A percentile compares a stretch with the other conserved stretches of the same genome.
These are phyloP conservation scores for Fregetta grallaria DNA, from an alignment of 2,113 vertebrate genomes.

Conservation along the genomic window DNA sequence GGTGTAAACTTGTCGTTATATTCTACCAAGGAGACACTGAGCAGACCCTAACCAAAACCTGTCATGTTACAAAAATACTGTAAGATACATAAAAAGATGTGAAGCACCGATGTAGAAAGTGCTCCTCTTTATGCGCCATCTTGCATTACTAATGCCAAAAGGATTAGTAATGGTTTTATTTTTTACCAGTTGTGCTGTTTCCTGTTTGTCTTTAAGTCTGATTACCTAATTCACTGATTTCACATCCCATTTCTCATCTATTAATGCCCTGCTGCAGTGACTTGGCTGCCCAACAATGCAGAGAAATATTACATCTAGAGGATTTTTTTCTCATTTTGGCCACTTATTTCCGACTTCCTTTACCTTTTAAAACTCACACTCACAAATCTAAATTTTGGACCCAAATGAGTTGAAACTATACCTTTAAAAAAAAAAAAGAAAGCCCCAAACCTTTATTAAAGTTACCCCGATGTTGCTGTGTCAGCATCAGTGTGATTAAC, in stretches of 20 bases:
- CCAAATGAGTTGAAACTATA: background rate
- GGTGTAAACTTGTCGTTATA: background rate
- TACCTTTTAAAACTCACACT: background rate
- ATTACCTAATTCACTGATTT: background rate
- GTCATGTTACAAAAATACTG: background rate
- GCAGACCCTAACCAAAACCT: background rate
- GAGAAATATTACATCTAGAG: background rate
- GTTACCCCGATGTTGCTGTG: background rate
- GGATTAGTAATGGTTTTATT: background rate
- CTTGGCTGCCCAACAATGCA: background rate
- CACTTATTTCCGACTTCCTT: background rate
- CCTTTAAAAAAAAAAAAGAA: background rate
- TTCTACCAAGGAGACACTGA: background rate
- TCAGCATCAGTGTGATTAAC: conserved; percentile 49
- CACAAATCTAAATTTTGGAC: background rate
- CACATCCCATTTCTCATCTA: background rate
- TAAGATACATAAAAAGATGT: background rate
- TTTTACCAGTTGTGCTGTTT: background rate
- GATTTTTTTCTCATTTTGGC: background rate
- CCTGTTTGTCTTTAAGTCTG: background rate
- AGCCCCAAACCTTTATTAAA: conserved; percentile 18
- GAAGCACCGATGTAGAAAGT: background rate
- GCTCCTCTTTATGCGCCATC: background rate
- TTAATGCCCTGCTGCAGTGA: background rate
- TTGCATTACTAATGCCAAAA: background rate